A percentile compares a stretch with the other conserved stretches of the same genome.
Evolutionary conservation across 2,888 invertebrate species (phyloP).

Genomic region (Plagodis dolabraria): DNA sequence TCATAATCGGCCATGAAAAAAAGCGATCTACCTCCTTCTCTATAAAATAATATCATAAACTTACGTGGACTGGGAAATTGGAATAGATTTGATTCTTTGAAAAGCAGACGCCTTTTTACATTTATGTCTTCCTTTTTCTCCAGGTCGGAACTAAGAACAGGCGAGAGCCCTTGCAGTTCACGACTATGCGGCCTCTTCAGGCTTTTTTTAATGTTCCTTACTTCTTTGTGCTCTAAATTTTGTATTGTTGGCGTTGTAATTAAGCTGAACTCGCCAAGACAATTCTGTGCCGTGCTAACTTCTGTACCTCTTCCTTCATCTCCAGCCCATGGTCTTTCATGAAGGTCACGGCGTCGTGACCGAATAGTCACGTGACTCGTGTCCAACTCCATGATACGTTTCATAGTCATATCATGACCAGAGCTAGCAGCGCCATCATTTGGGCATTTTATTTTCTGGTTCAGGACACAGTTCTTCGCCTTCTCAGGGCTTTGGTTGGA

Average conservation of each 20-base stretch:
- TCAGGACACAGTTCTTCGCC: too few relatives aligned
- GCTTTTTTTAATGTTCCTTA: constrained; percentile 71
- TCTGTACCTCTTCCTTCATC: too few relatives aligned
- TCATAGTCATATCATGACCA: neutral
- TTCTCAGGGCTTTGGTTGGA: neutral
- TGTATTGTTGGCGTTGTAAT: constrained; percentile 54
- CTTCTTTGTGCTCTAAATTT: constrained; percentile 48
- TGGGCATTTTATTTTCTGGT: too few relatives aligned
- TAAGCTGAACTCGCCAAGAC: constrained; percentile 34
- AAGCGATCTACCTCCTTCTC: too few relatives aligned
- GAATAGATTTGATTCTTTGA: constrained; percentile 60
- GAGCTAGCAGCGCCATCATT: too few relatives aligned
- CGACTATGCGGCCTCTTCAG: constrained; percentile 71
- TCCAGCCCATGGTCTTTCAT: too few relatives aligned
- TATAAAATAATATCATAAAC: too few relatives aligned
- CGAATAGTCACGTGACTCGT: constrained; percentile 53
- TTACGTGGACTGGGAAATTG: constrained; percentile 43
- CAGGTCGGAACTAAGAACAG: constrained; percentile 34
- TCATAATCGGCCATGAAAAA: too few relatives aligned
- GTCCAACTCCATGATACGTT: constrained; percentile 41
- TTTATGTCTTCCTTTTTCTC: constrained; percentile 48
- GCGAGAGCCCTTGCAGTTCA: constrained; percentile 66
- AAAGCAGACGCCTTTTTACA: constrained; percentile 53
- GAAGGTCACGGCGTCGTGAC: too few relatives aligned
- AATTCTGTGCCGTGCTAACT: neutral